These are phyloP conservation scores for Nettapus auritus DNA, from an alignment of 2,113 vertebrate species.

Conservation along the genomic window DNA sequence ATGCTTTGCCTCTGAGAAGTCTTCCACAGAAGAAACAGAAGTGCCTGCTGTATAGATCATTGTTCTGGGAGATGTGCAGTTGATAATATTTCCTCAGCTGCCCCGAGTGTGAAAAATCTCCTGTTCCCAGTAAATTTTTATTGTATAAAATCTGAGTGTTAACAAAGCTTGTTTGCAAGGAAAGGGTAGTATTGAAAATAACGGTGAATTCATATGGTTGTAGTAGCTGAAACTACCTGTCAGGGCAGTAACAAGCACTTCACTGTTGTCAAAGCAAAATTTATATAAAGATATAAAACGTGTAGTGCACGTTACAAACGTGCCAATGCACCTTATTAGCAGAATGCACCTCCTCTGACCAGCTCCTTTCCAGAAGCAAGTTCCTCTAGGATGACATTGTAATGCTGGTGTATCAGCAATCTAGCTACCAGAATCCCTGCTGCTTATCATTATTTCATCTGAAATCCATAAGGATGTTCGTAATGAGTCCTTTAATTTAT, in stretches of 20 bases:
- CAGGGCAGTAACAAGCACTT: not conserved
- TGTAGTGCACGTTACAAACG: fast-evolving
- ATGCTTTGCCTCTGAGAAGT: not conserved
- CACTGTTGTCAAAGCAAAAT: not conserved
- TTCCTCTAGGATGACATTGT: not conserved
- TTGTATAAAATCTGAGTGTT: not conserved
- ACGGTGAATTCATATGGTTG: not conserved
- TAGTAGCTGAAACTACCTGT: not conserved
- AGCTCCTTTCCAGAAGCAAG: not conserved
- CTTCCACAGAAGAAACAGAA: not conserved
- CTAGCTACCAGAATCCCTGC: not conserved
- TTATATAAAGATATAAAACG: not conserved
- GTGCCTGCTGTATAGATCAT: not conserved
- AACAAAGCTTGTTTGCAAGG: not conserved
- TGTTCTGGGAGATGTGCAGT: not conserved
- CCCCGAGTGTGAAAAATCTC: not conserved
- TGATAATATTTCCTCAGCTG: not conserved
- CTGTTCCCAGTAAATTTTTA: not conserved
- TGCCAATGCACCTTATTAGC: not conserved
- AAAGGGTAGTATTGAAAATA: not conserved
- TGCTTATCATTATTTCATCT: not conserved
- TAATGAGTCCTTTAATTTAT: not conserved
- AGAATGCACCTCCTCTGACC: not conserved
- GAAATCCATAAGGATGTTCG: not conserved
- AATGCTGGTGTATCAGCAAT: not conserved